Base-by-base conservation (phyloP, 2,113 vertebrate genomes). In the Rhinoderma darwinii region DNA sequence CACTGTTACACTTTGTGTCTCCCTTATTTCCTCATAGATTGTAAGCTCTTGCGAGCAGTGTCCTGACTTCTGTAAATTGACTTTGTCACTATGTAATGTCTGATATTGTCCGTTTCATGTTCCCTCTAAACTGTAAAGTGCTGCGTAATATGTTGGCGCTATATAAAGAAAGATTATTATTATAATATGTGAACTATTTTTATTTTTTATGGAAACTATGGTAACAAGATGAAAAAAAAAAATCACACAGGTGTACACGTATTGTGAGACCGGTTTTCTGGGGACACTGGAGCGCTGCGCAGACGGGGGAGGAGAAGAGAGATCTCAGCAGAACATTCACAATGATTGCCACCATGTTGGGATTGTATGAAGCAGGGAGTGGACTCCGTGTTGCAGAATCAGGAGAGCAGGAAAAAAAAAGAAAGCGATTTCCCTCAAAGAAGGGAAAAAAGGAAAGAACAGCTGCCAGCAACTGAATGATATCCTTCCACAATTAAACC, bases 401-500 rank as follows among this genome's bases (percentile, higher is more conserved):
- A 7, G 51, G 35, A 20, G 3, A 59, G 39, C 20, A 22, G 44
- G 79, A 39, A 50, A 43, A 82, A n/a, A n/a, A n/a, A n/a, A n/a
- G n/a, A n/a, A 75, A 44, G 68, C 70, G 30, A 75, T 47, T 86
- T 77, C 75, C 78, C 61, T 61, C 68, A 37, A 37, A n/a, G 15
- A 35, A 47, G 68, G 32, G n/a, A 12, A 0, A 73, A 59, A 72
- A 61, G 35, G 44, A 83, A 70, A 84, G 70, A 79, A 70, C 86
- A 87, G 78, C 76, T 70, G 84, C 77, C 78, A 87, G 74, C 85
- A 87, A 87, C 51, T 61, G 85, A 87, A 81, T 81, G 82, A 82
- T 75, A 87, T 87, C 86, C 86, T 87, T 87, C 86, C 86, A 87
- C 79, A 87, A 87, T 82, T 87, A 82, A 63, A 44, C 78, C 78